These are phyloP conservation scores for Nyctereutes procyonoides DNA, from an alignment of 2,113 vertebrate species.

Conservation along the genomic window DNA sequence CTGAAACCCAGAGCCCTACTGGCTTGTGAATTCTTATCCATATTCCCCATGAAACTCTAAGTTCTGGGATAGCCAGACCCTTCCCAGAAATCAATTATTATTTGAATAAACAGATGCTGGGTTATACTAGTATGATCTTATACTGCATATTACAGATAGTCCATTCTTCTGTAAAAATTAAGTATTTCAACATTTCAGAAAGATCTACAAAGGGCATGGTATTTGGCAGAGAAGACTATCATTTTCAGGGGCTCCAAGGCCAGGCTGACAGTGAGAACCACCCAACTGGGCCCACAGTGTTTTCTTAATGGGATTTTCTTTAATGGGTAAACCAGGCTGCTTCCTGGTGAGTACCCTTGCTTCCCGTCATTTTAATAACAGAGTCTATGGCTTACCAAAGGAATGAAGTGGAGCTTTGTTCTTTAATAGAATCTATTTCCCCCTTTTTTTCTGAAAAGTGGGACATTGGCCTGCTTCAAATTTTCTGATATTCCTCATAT, in stretches of 20 bases:
- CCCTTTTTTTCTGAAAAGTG: neutral
- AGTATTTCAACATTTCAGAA: neutral
- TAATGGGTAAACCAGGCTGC: neutral
- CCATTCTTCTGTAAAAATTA: neutral
- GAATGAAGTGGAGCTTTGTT: slow-evolving; percentile 18
- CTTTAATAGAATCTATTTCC: neutral
- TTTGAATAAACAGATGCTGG: neutral
- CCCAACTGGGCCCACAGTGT: neutral
- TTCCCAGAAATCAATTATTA: neutral
- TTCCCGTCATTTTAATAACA: neutral
- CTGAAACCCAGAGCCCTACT: neutral
- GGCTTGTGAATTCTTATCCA: neutral
- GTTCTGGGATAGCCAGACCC: neutral
- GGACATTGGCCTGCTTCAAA: neutral
- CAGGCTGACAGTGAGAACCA: neutral
- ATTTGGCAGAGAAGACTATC: neutral
- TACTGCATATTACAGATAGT: neutral
- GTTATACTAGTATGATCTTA: neutral
- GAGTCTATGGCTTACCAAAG: neutral
- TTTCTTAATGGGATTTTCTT: neutral
- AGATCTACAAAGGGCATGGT: neutral
- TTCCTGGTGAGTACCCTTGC: neutral
- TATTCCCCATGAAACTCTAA: neutral
- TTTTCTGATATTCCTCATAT: neutral
- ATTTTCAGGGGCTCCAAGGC: neutral